Base-by-base conservation (phyloP, 2,113 vertebrate genomes). In the Eurypyga helias region DNA sequence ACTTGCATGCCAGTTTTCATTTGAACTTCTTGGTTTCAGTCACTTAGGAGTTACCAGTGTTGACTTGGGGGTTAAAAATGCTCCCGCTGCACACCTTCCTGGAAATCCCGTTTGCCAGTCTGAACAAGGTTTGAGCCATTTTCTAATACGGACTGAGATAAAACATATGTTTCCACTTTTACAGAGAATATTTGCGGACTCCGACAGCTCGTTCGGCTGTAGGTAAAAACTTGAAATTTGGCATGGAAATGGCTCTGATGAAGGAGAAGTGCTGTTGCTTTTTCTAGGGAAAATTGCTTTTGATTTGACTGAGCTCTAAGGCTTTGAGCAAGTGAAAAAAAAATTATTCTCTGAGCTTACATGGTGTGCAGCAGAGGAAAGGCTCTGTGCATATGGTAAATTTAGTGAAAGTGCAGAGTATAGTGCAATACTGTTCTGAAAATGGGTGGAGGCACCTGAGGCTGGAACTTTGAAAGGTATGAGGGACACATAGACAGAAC, bases 191-290 rank as follows among this genome's bases (percentile, higher is more conserved):
- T 71, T 79, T 87, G 72, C 71, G 52, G 51, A 48, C 14, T 81
- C 55, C 17, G 2, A 78, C 60, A 95, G 46, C 60, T 81, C 89
- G 55, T 86, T 93, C 11, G 13, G 67, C 76, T 92, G 61, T 76
- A 89, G 88, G 86, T 95, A 95, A 77, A 87, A 91, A 76, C 38
- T 82, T 89, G n/a, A 91, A 95, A 84, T 89, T 93, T 92, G 81
- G 57, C 80, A 87, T 87, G 49, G 83, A 94, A 93, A 92, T 89
- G 90, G 49, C 52, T 79, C 52, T 72, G 38, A 54, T 34, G 92
- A 93, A 95, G 75, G 72, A 87, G 38, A 95, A 80, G 24, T 80
- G 52, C 52, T 84, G 57, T 79, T 95, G 54, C 57, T 69, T 95
- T 91, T 89, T 76, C 83, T 69, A 29, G 77, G 79, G 72, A 69